Evolutionary conservation across 2,888 invertebrate species (phyloP), one percentile per base, ranked within the genome.

Genomic region (Bimastos eiseni): DNA sequence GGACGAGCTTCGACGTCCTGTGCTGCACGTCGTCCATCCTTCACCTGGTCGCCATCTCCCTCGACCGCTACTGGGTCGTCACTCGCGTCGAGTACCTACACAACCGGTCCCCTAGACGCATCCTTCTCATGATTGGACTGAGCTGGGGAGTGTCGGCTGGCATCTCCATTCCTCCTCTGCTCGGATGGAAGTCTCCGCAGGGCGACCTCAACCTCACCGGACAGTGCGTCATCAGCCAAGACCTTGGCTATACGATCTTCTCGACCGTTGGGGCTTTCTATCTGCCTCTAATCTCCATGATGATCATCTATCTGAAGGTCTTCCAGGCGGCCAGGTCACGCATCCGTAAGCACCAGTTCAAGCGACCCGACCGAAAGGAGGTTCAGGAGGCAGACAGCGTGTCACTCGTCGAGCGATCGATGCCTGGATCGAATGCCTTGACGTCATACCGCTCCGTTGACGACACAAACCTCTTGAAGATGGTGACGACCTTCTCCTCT

Each of bases 21-120:
- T 97, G 98, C 89, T 99, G 99, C 93, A 98, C 99, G 0, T 98
- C 98, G 90, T 98, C 98, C 93, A 98, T 99, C 95, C 96, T 99
- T 93, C 99, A 99, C 96, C 96, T 99, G 92, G 98, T 99, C 93
- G 98, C 98, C 93, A 98, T 99, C 93, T 98, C 99, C 92, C 97
- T 98, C 93, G 98, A 99, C 96, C 97, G 98, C 92, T 99, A 98
- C 96, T 99, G 99, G 99, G 98, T 98, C 91, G 98, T 99, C 94
- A 99, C 99, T 91, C 97, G 98, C 95, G 97, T 99, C 92, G 98
- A 98, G 96, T 99, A 99, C 96, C 98, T 98, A 94, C 97, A 98
- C 95, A 97, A 97, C 92, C 96, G 99, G 93, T 98, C 98, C 94
- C 97, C 97, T 93, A 96, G 92, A 90, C 94, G 94, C 86, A 95